A percentile compares a stretch with the other conserved stretches of the same genome.
phyloP scores from a whole-genome alignment of 2,888 invertebrate species.

The Macrophya annulata region DNA sequence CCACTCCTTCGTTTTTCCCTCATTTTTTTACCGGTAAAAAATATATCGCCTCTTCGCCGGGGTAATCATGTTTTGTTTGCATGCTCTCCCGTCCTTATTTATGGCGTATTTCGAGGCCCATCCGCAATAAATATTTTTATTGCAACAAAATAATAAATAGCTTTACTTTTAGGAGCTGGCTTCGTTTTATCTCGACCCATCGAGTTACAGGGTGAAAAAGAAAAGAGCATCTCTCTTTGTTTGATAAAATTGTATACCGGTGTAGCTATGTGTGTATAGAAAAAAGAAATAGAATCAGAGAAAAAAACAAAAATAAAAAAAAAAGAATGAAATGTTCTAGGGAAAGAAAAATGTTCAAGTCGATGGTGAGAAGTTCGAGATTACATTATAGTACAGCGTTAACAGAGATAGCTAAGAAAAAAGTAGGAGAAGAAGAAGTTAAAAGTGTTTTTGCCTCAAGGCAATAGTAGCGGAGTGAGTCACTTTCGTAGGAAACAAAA shows the following conservation, averaged over 20 bases:
- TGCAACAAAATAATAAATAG: slow-evolving; percentile 33
- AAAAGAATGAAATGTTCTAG: background rate
- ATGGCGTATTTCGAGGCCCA: slow-evolving; percentile 2
- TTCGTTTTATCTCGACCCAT: slow-evolving; percentile 4
- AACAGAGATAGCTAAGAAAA: background rate
- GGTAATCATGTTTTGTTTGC: slow-evolving; percentile 52
- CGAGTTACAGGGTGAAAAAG: background rate
- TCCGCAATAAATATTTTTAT: slow-evolving; percentile 40
- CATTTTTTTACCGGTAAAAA: background rate
- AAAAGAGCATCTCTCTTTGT: background rate
- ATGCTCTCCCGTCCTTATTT: slow-evolving; percentile 25
- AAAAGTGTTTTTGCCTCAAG: slow-evolving; percentile 17
- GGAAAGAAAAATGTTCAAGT: background rate
- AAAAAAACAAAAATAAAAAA: background rate
- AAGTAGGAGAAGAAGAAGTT: slow-evolving; percentile 5
- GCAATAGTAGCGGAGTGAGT: background rate
- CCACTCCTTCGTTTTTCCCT: background rate
- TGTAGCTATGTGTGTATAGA: too few species aligned
- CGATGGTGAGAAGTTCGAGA: slow-evolving; percentile 9
- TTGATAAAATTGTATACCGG: background rate
- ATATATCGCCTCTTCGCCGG: slow-evolving; percentile 25
- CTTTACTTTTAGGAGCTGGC: slow-evolving; percentile 17
- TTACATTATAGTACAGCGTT: slow-evolving; percentile 14
- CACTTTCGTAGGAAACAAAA: background rate
- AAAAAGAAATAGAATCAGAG: too few species aligned